Conservation (phyloP, 2,113 vertebrate genomes). For the Chloroceryle aenea region DNA sequence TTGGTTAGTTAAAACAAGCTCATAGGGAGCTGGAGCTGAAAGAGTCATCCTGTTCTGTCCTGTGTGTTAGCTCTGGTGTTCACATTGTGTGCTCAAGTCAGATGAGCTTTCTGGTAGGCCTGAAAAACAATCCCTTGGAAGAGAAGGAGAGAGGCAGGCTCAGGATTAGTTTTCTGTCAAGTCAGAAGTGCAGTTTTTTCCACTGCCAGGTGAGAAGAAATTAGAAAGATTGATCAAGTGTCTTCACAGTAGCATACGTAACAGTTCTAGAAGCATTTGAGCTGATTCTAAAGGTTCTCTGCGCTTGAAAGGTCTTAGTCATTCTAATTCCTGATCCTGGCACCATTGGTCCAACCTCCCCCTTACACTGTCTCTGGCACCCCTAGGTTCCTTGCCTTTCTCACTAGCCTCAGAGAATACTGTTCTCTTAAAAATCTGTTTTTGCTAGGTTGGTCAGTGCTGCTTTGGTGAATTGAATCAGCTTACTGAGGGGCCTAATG, state of each 20-base stretch:
- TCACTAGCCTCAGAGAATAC: background rate
- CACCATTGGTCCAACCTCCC: background rate
- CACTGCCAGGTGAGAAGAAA: background rate
- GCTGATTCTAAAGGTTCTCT: background rate
- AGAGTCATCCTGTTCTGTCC: background rate
- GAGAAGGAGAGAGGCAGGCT: background rate
- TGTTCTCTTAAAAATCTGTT: background rate
- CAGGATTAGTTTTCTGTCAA: slow-evolving; percentile 15
- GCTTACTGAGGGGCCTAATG: background rate
- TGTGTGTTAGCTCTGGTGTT: background rate
- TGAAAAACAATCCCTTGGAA: slow-evolving; percentile 40
- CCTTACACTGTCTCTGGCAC: background rate
- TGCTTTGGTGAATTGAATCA: background rate
- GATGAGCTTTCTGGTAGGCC: slow-evolving; percentile 14
- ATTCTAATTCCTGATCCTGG: background rate
- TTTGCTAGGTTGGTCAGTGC: background rate
- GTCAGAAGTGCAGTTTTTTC: slow-evolving; percentile 23
- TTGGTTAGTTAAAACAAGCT: background rate
- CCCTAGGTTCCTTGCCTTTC: background rate
- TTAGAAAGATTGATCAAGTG: background rate
- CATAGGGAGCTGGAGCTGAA: background rate
- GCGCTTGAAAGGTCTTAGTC: background rate
- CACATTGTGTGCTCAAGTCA: background rate
- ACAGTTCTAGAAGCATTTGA: background rate
- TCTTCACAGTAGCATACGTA: background rate